Conservation (phyloP, 1,140 invertebrate genomes). For the Druon quercuslanigerum region DNA sequence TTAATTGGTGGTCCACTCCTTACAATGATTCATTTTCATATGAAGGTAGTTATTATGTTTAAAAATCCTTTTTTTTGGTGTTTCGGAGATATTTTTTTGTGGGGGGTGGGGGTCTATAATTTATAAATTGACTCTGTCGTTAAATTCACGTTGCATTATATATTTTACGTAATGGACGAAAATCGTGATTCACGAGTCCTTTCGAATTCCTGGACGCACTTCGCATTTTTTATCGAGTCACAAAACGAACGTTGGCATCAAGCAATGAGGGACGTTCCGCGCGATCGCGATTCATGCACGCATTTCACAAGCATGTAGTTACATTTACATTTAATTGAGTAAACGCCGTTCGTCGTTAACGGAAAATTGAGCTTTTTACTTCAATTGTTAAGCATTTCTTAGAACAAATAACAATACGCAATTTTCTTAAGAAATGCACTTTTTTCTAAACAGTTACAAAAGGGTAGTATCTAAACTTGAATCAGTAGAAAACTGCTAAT, state of each 20-base stretch:
- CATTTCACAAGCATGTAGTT: neutral
- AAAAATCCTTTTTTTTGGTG: no score
- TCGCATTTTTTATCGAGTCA: constrained; percentile 21
- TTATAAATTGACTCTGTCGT: neutral
- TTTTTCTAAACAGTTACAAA: no score
- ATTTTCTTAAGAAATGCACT: no score
- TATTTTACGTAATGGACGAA: neutral
- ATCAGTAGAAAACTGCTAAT: no score
- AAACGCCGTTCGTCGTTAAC: neutral
- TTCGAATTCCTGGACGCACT: constrained; percentile 17
- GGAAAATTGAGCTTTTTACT: neutral
- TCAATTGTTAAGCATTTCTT: no score
- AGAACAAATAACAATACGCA: no score
- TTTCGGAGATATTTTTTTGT: no score
- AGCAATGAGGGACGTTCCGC: neutral
- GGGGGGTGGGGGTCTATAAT: neutral
- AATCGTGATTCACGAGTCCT: constrained; percentile 21
- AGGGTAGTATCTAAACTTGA: no score
- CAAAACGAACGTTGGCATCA: constrained; percentile 18
- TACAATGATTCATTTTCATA: no score
- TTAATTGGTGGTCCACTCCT: no score
- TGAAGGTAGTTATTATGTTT: no score
- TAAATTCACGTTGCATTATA: constrained; percentile 1
- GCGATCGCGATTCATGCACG: neutral
- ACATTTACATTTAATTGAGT: constrained; percentile 16